Evolutionary conservation across 1,140 invertebrate genomes (phyloP), one percentile per base, ranked within the genome.

Genomic region (Proales similis): DNA sequence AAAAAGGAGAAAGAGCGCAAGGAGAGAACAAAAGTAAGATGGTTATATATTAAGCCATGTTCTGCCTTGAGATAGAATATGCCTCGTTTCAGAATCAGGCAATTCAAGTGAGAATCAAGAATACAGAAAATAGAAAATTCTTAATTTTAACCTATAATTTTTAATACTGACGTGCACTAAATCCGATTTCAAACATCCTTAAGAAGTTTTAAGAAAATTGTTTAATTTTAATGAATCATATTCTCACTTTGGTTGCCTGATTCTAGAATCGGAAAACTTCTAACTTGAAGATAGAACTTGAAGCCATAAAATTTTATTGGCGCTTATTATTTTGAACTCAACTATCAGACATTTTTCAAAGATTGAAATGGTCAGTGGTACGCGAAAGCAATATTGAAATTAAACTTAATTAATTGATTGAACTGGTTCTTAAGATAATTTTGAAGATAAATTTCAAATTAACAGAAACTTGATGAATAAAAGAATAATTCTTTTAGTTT

Each of bases 281-380:
- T n/a, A n/a, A n/a, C n/a, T n/a, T n/a, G n/a, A n/a, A n/a, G n/a
- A n/a, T n/a, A n/a, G n/a, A n/a, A n/a, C n/a, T n/a, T n/a, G n/a
- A n/a, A n/a, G n/a, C n/a, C n/a, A n/a, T n/a, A n/a, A n/a, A n/a
- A n/a, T n/a, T n/a, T n/a, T n/a, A n/a, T n/a, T n/a, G n/a, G n/a
- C n/a, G n/a, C n/a, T n/a, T n/a, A n/a, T n/a, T n/a, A n/a, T n/a
- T n/a, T n/a, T 36, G 33, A 36, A 9, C 9, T 36, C 14, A 36
- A 36, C 32, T 57, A 4, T 24, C n/a, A n/a, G n/a, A n/a, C n/a
- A n/a, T n/a, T n/a, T n/a, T n/a, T 12, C 17, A 0, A 24, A 57
- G 51, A 57, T 57, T 36, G 51, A 57, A 57, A 57, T 57, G 51
- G 51, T 57, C 14, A 38, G 24, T n/a, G 51, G 51, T 24, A 57